phyloP scores from a whole-genome alignment of 2,113 vertebrate species.

The Scalopus aquaticus region DNA sequence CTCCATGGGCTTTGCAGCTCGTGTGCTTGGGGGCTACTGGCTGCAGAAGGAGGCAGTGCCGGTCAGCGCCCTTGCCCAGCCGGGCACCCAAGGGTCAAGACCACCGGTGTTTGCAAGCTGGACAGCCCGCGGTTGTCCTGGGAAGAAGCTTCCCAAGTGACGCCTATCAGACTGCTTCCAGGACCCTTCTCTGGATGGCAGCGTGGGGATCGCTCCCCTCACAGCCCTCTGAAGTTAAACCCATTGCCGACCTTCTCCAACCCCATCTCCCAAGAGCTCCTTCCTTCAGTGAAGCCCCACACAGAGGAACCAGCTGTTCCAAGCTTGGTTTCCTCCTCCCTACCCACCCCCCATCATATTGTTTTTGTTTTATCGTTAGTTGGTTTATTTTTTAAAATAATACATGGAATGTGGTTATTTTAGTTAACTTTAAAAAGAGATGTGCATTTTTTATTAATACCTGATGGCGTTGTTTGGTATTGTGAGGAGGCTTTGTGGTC shows the following conservation, averaged over 20 bases:
- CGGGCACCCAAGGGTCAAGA: fast-evolving
- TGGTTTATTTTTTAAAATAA: background rate
- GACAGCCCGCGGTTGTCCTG: background rate
- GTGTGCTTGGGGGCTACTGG: fast-evolving
- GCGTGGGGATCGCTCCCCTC: fast-evolving
- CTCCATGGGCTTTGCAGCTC: fast-evolving
- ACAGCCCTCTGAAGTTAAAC: background rate
- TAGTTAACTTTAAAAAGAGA: too few relatives aligned
- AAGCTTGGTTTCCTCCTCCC: background rate
- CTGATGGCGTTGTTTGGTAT: background rate
- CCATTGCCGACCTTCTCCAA: fast-evolving
- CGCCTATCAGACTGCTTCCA: fast-evolving
- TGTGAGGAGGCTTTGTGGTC: background rate
- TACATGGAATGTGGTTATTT: too few relatives aligned
- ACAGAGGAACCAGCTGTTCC: background rate
- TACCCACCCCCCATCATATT: background rate
- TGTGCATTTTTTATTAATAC: too few relatives aligned
- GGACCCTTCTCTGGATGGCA: fast-evolving
- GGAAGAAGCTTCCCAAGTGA: fast-evolving
- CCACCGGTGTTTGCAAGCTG: background rate
- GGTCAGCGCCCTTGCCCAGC: background rate
- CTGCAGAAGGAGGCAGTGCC: fast-evolving
- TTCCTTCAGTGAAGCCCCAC: fast-evolving
- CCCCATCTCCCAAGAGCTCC: fast-evolving
- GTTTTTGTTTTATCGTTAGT: background rate